A percentile compares a stretch with the other conserved stretches of the same genome.
Conservation (phyloP, 2,797 vertebrate species). For the Myiotriccus ornatus region DNA sequence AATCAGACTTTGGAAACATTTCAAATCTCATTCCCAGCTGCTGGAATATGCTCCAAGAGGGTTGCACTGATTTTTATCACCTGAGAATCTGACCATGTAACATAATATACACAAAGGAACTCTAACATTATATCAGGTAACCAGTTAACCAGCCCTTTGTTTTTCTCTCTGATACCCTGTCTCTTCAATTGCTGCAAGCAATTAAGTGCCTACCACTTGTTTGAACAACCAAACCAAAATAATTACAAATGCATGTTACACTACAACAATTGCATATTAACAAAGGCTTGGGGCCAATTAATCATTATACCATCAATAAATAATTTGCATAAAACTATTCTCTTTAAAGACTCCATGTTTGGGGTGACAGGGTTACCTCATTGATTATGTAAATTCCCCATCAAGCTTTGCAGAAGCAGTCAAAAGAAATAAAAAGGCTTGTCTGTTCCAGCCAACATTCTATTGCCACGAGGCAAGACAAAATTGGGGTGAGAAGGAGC, state of each 20-base stretch:
- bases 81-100: background rate
- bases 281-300: conserved; percentile 90
- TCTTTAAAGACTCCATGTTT: conserved; percentile 91
- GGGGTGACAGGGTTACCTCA: conserved; percentile 92
- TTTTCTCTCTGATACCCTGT: conserved; percentile 58
- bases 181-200: conserved; percentile 71
- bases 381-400: conserved; percentile 96
- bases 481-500: background rate
- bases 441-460: conserved; percentile 77
- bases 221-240: conserved; percentile 90
- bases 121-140: background rate
- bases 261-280: conserved; percentile 94
- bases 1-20: background rate
- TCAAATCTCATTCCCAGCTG: background rate
- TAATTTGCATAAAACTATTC: conserved; percentile 98
- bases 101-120: background rate
- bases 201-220: conserved; percentile 84
- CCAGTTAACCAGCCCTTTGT: conserved; percentile 32
- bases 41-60: background rate
- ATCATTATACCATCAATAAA: conserved; percentile 96
- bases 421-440: conserved; percentile 87
- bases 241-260: conserved; percentile 90
- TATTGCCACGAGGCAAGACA: conserved; percentile 69
- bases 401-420: conserved; percentile 88
- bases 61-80: background rate